A percentile compares a stretch with the other conserved stretches of the same genome.
phyloP scores from a whole-genome alignment of 2,888 invertebrate genomes.

The Watsonalla binaria region DNA sequence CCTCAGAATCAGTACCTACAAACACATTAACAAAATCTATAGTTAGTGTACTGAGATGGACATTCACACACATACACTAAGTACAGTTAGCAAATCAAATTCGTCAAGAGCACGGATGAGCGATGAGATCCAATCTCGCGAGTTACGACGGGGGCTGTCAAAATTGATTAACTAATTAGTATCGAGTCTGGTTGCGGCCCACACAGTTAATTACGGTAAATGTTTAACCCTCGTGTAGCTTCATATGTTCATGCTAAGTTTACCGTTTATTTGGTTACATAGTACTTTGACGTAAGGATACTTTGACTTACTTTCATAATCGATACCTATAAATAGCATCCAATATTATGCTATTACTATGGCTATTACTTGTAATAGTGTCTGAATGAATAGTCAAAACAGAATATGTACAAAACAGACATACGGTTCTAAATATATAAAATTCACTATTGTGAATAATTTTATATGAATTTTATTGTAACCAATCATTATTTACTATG shows the following conservation, averaged over 20 bases:
- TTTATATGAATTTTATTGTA: too few relatives aligned
- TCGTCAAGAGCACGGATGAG: background rate
- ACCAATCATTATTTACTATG: too few relatives aligned
- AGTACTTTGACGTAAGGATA: constrained; percentile 9
- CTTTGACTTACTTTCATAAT: background rate
- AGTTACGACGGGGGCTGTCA: constrained; percentile 20
- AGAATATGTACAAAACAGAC: too few relatives aligned
- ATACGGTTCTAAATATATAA: too few relatives aligned
- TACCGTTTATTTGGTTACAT: constrained; percentile 12
- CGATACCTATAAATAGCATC: too few relatives aligned
- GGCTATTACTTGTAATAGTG: too few relatives aligned
- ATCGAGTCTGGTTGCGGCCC: constrained; percentile 27
- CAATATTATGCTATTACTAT: too few relatives aligned
- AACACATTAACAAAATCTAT: too few relatives aligned
- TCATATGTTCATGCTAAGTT: constrained; percentile 10
- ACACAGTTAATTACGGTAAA: constrained; percentile 34
- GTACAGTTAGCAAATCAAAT: background rate
- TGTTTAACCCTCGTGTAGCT: constrained; percentile 16
- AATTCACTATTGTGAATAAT: too few relatives aligned
- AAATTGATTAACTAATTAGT: constrained; percentile 49
- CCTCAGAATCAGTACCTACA: too few relatives aligned
- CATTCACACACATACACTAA: background rate
- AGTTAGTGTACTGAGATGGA: too few relatives aligned
- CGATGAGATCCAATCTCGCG: constrained; percentile 19
- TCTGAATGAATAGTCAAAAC: too few relatives aligned